A percentile compares a stretch with the other conserved stretches of the same genome.
phyloP scores from a whole-genome alignment of 1,140 invertebrate genomes.

The Globodera rostochiensis region DNA sequence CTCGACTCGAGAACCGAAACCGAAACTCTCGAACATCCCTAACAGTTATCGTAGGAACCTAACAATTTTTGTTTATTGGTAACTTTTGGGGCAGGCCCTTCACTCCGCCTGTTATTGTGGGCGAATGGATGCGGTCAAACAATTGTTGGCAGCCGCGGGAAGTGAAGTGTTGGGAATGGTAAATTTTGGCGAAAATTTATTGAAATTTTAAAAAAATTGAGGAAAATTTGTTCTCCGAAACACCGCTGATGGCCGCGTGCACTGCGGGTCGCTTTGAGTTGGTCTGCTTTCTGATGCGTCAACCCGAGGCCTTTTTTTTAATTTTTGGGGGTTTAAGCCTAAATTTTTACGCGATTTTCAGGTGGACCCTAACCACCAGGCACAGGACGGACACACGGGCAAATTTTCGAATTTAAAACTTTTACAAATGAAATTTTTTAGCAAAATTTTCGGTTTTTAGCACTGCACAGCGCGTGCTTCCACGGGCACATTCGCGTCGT shows the following conservation, averaged over 20 bases:
- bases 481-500: slow-evolving; percentile 69
- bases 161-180: slow-evolving; percentile 64
- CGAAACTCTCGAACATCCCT: too few relatives aligned
- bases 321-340: background rate
- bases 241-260: slow-evolving; percentile 69
- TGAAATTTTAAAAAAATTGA: background rate
- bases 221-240: slow-evolving; percentile 69
- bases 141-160: slow-evolving; percentile 66
- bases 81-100: background rate
- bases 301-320: slow-evolving; percentile 51
- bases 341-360: background rate
- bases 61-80: too few relatives aligned
- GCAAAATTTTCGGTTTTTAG: slow-evolving; percentile 37
- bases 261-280: slow-evolving; percentile 68
- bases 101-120: slow-evolving; percentile 68
- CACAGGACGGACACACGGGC: slow-evolving; percentile 68
- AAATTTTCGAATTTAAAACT: background rate
- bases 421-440: background rate
- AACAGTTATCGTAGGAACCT: too few relatives aligned
- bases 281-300: slow-evolving; percentile 68
- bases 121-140: slow-evolving; percentile 68
- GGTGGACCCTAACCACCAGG: slow-evolving; percentile 68
- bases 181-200: background rate
- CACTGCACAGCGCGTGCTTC: slow-evolving; percentile 69
- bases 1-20: too few relatives aligned